phyloP scores from a whole-genome alignment of 1,140 invertebrate species.

The Dolichoris vasculosae region DNA sequence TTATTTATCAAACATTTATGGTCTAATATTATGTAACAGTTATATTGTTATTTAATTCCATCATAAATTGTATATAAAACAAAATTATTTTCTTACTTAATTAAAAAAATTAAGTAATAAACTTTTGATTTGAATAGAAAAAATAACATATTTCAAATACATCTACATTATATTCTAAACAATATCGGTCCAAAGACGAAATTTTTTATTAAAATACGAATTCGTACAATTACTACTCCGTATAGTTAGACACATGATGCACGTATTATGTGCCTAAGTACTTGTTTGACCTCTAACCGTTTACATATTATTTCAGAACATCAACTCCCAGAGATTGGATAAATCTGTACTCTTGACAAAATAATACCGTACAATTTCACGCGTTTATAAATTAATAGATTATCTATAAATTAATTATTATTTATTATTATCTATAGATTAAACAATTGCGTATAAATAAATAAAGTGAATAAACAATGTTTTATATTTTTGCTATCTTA shows the following conservation, averaged over 20 bases:
- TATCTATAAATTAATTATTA: too few species aligned
- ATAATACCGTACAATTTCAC: background rate
- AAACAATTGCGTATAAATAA: too few species aligned
- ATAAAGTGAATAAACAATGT: too few species aligned
- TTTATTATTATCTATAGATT: too few species aligned
- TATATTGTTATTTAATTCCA: too few species aligned
- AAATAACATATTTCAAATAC: background rate
- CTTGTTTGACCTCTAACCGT: background rate
- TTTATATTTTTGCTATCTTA: too few species aligned
- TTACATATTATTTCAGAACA: constrained; percentile 6
- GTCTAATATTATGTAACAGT: too few species aligned
- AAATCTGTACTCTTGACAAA: background rate
- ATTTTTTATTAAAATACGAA: background rate
- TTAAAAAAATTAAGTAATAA: too few species aligned
- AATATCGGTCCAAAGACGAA: background rate
- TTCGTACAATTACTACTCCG: background rate
- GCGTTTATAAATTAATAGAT: background rate
- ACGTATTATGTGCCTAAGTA: background rate
- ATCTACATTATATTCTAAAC: background rate
- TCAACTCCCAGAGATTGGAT: background rate
- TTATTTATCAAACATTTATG: too few species aligned
- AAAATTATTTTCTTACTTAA: too few species aligned
- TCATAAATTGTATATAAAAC: too few species aligned
- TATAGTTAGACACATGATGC: background rate
- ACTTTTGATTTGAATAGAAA: too few species aligned